Percentiles rank a stretch among this genome's conserved stretches.
Evolutionary conservation across 1,140 invertebrate genomes (phyloP).

Genomic region (Papilio xuthus): DNA sequence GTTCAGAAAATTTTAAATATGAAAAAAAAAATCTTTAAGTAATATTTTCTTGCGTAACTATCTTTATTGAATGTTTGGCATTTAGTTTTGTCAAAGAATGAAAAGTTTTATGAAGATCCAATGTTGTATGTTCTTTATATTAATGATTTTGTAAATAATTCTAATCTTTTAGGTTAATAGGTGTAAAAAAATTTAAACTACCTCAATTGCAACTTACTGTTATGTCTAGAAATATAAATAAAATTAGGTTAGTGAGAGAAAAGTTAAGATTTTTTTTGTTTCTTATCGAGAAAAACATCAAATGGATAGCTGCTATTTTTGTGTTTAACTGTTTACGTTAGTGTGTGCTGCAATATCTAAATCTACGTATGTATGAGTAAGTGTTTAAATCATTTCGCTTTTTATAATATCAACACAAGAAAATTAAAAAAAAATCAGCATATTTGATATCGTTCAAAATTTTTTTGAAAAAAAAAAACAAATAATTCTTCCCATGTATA

Average conservation of each 20-base stretch:
- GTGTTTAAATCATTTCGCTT: slow-evolving; percentile 40
- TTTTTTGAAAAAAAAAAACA: slow-evolving; percentile 41
- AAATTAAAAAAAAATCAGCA: slow-evolving; percentile 11
- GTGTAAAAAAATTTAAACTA: slow-evolving; percentile 81
- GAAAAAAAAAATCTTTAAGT: too few relatives aligned
- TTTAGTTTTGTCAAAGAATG: slow-evolving; percentile 60
- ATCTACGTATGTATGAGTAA: slow-evolving; percentile 50
- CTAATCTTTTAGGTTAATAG: slow-evolving; percentile 80
- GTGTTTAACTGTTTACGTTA: slow-evolving; percentile 60
- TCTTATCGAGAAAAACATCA: slow-evolving; percentile 66
- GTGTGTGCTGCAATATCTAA: slow-evolving; percentile 69
- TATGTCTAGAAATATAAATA: slow-evolving; percentile 76
- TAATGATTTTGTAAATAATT: slow-evolving; percentile 77
- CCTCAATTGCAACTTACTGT: slow-evolving; percentile 79
- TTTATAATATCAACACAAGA: slow-evolving; percentile 11
- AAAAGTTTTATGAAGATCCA: slow-evolving; percentile 58
- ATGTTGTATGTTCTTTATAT: slow-evolving; percentile 72
- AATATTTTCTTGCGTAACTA: slow-evolving; percentile 49
- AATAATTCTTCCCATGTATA: slow-evolving; percentile 13
- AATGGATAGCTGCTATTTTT: slow-evolving; percentile 45
- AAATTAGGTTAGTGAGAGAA: slow-evolving; percentile 75
- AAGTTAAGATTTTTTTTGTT: slow-evolving; percentile 62
- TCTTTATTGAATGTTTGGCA: slow-evolving; percentile 59
- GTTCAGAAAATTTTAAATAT: slow-evolving; percentile 41
- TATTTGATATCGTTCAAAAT: neutral